Percentiles rank a stretch among this genome's conserved stretches.
These are phyloP conservation scores for Atherix ibis DNA, from an alignment of 2,888 invertebrate genomes.

Conservation along the genomic window DNA sequence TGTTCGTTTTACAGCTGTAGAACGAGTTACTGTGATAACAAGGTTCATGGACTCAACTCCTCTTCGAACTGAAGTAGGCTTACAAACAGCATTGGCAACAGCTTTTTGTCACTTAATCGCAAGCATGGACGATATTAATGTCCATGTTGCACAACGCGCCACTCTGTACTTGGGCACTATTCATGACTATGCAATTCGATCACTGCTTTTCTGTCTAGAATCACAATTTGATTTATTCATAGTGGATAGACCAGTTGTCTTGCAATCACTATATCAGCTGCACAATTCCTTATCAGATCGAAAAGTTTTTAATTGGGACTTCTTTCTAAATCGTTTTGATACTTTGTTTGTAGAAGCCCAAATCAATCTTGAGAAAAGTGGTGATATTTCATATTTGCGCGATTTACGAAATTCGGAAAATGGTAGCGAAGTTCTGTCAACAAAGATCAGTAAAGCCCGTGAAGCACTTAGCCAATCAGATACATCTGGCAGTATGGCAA, in stretches of 20 bases:
- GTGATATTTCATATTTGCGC: conserved; percentile 68
- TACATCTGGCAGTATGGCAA: conserved; percentile 41
- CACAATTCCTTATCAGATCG: conserved; percentile 85
- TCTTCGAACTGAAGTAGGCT: conserved; percentile 59
- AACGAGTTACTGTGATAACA: conserved; percentile 83
- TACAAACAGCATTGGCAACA: conserved; percentile 89
- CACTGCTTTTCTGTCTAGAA: conserved; percentile 85
- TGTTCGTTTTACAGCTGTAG: conserved; percentile 84
- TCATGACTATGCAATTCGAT: conserved; percentile 74
- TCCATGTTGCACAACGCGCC: conserved; percentile 87
- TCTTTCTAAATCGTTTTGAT: conserved; percentile 93
- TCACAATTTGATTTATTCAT: conserved; percentile 96
- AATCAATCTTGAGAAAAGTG: conserved; percentile 68
- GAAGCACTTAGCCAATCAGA: conserved; percentile 69
- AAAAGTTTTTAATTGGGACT: conserved; percentile 88
- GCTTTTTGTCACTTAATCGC: conserved; percentile 94
- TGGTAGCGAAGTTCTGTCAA: conserved; percentile 68
- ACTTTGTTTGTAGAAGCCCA: conserved; percentile 92
- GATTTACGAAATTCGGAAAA: conserved; percentile 81
- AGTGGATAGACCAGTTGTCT: conserved; percentile 88
- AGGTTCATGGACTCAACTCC: conserved; percentile 85
- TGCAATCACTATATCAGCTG: conserved; percentile 87
- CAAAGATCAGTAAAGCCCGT: conserved; percentile 76
- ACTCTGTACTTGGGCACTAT: conserved; percentile 86
- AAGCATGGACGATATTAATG: conserved; percentile 89